These are phyloP conservation scores for Diplosoma virens DNA, from an alignment of 23 tunicate genomes.

Conservation along the genomic window DNA sequence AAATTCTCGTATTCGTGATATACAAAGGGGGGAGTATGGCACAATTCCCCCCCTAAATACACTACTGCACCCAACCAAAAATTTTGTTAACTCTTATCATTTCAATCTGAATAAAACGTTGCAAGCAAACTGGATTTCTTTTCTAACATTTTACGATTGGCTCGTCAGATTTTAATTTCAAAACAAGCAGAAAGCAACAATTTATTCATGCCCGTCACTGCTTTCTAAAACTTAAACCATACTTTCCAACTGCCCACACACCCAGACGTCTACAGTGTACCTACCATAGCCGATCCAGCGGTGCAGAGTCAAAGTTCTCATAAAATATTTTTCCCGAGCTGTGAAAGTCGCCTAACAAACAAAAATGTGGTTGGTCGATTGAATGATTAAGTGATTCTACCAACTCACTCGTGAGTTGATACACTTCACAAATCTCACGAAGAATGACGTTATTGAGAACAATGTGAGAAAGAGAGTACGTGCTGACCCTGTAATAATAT, in stretches of 20 bases:
- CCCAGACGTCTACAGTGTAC: background rate
- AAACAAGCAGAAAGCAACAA: background rate
- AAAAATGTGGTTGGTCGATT: background rate
- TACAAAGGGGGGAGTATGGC: too few species aligned
- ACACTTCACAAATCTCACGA: conserved; percentile 56
- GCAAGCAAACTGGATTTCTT: too few species aligned
- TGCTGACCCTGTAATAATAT: conserved; percentile 38
- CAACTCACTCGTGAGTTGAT: too few species aligned
- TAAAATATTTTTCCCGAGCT: conserved; percentile 38
- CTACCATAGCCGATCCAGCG: conserved; percentile 38
- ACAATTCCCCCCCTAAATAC: too few species aligned
- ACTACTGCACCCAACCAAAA: too few species aligned
- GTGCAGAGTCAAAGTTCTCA: conserved; percentile 68
- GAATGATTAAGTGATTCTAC: background rate
- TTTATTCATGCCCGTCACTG: background rate
- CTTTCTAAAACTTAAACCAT: too few species aligned
- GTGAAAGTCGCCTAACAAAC: conserved; percentile 18
- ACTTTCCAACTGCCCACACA: too few species aligned
- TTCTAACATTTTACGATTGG: too few species aligned
- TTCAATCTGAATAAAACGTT: too few species aligned
- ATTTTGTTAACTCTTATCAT: too few species aligned
- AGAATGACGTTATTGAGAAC: conserved; percentile 45
- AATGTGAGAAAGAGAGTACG: conserved; percentile 15
- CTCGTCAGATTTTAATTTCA: background rate
- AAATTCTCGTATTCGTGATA: too few species aligned